Conservation (phyloP, 2,113 vertebrate genomes). For the Neotragus moschatus region DNA sequence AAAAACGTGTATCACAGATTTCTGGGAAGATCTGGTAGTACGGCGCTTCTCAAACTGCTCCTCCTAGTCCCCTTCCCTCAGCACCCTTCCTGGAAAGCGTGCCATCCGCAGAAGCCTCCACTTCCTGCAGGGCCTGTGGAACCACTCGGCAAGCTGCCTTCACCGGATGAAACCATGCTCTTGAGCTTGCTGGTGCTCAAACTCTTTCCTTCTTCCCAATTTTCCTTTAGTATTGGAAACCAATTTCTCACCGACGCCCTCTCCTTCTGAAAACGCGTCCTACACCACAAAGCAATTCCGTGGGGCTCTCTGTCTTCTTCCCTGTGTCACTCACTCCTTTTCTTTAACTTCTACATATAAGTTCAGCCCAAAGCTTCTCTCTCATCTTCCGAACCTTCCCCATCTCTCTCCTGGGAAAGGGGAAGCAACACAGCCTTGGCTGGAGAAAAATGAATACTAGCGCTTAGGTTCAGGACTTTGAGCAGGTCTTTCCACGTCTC, state of each 20-base stretch:
- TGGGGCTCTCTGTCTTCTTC: neutral
- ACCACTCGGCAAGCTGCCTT: neutral
- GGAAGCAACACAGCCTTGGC: neutral
- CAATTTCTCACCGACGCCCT: neutral
- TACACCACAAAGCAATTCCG: neutral
- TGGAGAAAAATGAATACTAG: neutral
- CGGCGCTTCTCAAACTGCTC: neutral
- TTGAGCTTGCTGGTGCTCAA: neutral
- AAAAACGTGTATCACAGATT: neutral
- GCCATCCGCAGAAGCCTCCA: neutral
- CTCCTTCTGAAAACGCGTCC: neutral
- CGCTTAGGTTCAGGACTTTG: neutral
- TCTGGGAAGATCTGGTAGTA: neutral
- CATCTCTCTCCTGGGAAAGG: neutral
- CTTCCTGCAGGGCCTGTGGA: neutral
- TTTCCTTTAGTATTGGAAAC: neutral
- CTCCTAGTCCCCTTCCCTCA: neutral
- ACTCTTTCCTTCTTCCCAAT: neutral
- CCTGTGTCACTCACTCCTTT: neutral
- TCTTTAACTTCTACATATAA: neutral
- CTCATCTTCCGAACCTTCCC: neutral
- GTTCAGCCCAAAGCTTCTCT: neutral
- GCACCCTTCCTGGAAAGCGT: neutral
- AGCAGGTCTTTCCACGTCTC: neutral
- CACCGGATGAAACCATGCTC: neutral